Base-by-base conservation (phyloP, 2,797 vertebrate species). In the Pelobates cultripes region DNA sequence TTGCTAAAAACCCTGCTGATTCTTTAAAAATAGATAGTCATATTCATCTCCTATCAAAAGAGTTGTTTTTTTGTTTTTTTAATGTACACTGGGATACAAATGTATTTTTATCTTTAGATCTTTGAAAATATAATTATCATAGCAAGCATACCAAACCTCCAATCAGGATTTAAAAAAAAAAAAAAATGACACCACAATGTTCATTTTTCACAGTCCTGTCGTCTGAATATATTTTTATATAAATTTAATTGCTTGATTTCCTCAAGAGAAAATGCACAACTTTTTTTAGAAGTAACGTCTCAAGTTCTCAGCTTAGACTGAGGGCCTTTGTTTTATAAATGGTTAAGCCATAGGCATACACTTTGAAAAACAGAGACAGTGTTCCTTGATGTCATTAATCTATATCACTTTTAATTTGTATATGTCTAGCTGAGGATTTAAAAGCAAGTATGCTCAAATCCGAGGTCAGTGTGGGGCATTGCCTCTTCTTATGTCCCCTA, bases 271-370 rank as follows among this genome's bases (percentile, higher is more conserved):
- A 76, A 70, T 41, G 3, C 28, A 4, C 63, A 55, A 45, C 67
- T 75, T 61, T 70, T 42, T 79, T 43, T n/a, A 64, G 70, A 70
- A 45, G 73, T 66, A 75, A 79, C 67, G 72, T 63, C 66, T 79
- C 3, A 73, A 73, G n/a, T 75, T 73, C 64, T 60, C 5, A 57
- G 74, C 53, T 64, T 75, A 70, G 14, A 84, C 76, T 70, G 44
- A 71, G 55, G 60, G 17, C 17, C 67, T 79, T 84, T 84, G 77
- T 84, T 79, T 83, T 75, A 64, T 44, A 75, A 79, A 75, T 66
- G 45, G n/a, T 51, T 51, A 28, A 75, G 82, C 72, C 67, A 75
- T 84, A 71, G 73, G 72, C 72, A 67, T 12, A 79, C 55, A 57
- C 72, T 79, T 73, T 71, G 51, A 79, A 70, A 12, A 60, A 66